Conservation (phyloP, 2,888 invertebrate species). For the Epirrita christyi region DNA sequence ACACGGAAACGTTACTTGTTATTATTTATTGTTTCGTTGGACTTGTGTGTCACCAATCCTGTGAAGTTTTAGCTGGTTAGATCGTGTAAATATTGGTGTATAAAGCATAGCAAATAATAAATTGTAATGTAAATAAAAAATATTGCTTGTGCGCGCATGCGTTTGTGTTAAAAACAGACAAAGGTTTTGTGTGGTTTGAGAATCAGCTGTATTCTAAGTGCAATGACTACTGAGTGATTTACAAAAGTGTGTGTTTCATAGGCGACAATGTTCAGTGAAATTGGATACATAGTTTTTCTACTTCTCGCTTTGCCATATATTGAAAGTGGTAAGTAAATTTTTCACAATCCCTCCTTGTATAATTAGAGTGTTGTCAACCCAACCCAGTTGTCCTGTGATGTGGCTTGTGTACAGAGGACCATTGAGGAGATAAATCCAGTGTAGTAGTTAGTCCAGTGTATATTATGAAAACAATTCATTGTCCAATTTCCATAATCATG, state of each 20-base stretch:
- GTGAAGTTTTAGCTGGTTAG: constrained; percentile 51
- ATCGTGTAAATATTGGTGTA: constrained; percentile 50
- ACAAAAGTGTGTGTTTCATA: constrained; percentile 73
- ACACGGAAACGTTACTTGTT: constrained; percentile 58
- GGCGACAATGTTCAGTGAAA: constrained; percentile 86
- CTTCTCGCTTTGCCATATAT: constrained; percentile 88
- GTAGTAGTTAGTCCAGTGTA: too few relatives aligned
- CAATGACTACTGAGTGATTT: constrained; percentile 83
- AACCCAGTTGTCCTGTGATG: constrained; percentile 14
- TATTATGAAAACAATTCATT: background rate
- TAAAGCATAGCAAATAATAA: constrained; percentile 54
- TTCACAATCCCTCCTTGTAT: constrained; percentile 32
- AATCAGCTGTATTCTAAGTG: constrained; percentile 84
- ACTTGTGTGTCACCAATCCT: constrained; percentile 51
- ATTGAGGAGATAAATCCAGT: too few relatives aligned
- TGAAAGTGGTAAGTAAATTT: constrained; percentile 87
- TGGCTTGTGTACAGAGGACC: too few relatives aligned
- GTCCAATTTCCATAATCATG: background rate
- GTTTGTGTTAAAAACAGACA: constrained; percentile 84
- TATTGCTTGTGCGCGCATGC: constrained; percentile 84
- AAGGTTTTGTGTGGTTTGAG: constrained; percentile 85
- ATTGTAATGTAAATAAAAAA: constrained; percentile 83
- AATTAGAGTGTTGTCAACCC: constrained; percentile 42
- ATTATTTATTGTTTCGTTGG: constrained; percentile 69
- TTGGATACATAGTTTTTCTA: constrained; percentile 88